phyloP scores from a whole-genome alignment of 2,113 vertebrate genomes.

The Podocnemis expansa region DNA sequence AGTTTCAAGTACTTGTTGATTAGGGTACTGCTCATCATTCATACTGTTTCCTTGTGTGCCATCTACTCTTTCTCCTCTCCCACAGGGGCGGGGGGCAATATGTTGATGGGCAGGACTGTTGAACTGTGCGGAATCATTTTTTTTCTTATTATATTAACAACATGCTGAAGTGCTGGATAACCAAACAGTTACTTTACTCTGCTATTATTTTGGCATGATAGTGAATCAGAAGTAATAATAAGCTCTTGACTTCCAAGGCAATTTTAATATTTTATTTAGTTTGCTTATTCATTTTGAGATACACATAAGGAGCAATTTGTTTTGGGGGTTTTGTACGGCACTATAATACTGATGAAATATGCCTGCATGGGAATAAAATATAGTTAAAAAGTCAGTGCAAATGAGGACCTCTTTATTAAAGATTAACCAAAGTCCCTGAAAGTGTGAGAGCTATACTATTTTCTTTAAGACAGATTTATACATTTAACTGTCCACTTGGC shows the following conservation, averaged over 20 bases:
- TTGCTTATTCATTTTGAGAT: neutral
- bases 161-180: neutral
- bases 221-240: neutral
- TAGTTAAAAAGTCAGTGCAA: neutral
- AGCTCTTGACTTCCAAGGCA: neutral
- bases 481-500: neutral
- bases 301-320: neutral
- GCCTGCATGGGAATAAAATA: neutral
- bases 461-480: neutral
- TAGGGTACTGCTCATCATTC: neutral
- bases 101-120: neutral
- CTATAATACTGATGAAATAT: neutral
- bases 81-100: neutral
- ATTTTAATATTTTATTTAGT: slow-evolving; percentile 7
- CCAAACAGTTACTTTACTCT: neutral
- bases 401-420: neutral
- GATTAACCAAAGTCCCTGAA: neutral
- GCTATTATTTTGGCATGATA: neutral
- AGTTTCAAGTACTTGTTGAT: neutral
- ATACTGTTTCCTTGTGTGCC: neutral
- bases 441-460: neutral
- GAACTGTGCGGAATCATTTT: too few species aligned
- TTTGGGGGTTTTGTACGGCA: neutral
- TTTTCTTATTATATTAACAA: neutral
- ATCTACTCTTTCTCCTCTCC: neutral